Evolutionary conservation across 2,888 invertebrate species (phyloP), one percentile per base, ranked within the genome.

Genomic region (Aphidoletes aphidimyza): DNA sequence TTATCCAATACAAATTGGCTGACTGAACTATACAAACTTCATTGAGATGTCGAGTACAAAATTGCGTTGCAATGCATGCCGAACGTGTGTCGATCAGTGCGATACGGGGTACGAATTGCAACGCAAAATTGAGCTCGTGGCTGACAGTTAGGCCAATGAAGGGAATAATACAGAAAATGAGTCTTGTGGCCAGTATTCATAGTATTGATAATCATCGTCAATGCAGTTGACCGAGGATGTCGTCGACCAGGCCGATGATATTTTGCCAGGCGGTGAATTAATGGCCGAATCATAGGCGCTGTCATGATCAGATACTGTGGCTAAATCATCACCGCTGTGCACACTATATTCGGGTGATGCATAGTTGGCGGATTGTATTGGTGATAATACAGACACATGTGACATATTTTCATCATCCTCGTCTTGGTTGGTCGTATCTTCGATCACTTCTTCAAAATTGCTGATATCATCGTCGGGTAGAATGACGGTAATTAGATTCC

Each of bases 161-260:
- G 95, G 95, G 90, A 96, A 96, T 87, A 96, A 90, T 90, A 95
- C 95, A 86, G 94, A 93, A 87, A 95, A 93, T 87, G 93, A 93
- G 88, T 93, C 93, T 88, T 94, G 93, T 45, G 26, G 42, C 83
- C 47, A 84, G 45, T 49, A 49, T 34, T 84, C 19, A 49, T 49
- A 47, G n/a, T 84, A 83, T 83, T 11, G 34, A 26, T n/a, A 39
- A 49, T 84, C 34, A 17, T 84, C 81, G 22, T 81, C 81, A 1
- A 81, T 78, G 78, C 36, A 78, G 1, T 17, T 78, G 19, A 83
- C 34, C 1, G 83, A 45, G n/a, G 83, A 83, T 30, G 83, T 37
- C 1, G 83, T 34, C n/a, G 49, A 84, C 84, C 42, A 84, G 6
- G 47, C 2, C 14, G 84, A 49, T 49, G 84, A 26, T 19, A 19